Conservation (phyloP, 2,888 invertebrate genomes). For the Pediacus dermestoides region DNA sequence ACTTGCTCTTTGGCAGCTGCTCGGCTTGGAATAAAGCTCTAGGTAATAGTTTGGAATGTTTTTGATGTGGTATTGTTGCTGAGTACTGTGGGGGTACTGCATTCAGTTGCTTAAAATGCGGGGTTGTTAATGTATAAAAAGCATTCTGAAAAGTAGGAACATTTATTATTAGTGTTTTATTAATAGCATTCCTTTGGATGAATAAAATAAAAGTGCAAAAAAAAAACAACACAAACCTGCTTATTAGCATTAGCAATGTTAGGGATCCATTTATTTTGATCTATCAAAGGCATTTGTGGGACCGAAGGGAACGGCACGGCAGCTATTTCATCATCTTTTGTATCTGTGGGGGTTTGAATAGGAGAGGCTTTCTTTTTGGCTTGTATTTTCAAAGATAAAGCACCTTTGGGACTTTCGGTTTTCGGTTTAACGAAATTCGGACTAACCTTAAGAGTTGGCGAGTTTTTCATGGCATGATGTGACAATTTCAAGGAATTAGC, state of each 20-base stretch:
- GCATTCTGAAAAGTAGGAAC: slow-evolving; percentile 45
- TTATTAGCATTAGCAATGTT: slow-evolving; percentile 32
- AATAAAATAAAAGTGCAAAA: too few relatives aligned
- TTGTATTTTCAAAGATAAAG: slow-evolving; percentile 42
- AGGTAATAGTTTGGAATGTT: slow-evolving; percentile 51
- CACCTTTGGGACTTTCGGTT: slow-evolving; percentile 43
- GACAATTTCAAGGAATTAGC: slow-evolving; percentile 16
- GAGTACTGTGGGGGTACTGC: slow-evolving; percentile 50
- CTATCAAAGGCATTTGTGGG: slow-evolving; percentile 46
- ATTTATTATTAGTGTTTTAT: slow-evolving; percentile 2
- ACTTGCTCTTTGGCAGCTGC: slow-evolving; percentile 47
- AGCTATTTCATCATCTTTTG: slow-evolving; percentile 19
- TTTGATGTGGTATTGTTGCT: slow-evolving; percentile 57
- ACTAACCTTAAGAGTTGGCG: slow-evolving; percentile 56
- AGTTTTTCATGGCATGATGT: slow-evolving; percentile 35
- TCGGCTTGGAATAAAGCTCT: slow-evolving; percentile 48
- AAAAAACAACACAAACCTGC: slow-evolving; percentile 43
- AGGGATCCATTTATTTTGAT: slow-evolving; percentile 37
- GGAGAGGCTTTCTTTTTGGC: slow-evolving; percentile 40
- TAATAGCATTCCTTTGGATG: too few relatives aligned
- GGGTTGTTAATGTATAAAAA: slow-evolving; percentile 51
- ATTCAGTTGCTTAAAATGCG: slow-evolving; percentile 61
- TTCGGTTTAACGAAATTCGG: slow-evolving; percentile 54
- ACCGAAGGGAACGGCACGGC: slow-evolving; percentile 27
- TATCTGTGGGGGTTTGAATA: slow-evolving; percentile 25